Conservation (phyloP, 2,113 vertebrate species). For the Tupaia chinensis region DNA sequence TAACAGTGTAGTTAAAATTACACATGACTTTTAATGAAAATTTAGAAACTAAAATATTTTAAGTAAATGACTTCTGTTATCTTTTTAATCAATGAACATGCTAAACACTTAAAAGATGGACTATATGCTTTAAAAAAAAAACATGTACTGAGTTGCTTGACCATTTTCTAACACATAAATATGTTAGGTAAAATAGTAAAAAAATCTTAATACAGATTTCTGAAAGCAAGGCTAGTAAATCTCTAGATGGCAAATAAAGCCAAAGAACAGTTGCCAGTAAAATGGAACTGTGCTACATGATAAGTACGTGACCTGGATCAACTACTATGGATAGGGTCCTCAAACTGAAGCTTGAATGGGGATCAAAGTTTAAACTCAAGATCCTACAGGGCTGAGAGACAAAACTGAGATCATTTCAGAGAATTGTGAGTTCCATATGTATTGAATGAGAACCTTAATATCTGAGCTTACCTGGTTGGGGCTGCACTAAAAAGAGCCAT, state of each 20-base stretch:
- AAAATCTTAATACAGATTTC: background rate
- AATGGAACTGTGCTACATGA: background rate
- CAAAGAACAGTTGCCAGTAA: background rate
- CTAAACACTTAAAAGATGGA: slow-evolving; percentile 35
- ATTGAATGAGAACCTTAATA: slow-evolving; percentile 2
- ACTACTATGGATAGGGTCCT: background rate
- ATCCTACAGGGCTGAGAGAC: background rate
- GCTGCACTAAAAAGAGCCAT: background rate
- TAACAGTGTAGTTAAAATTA: background rate
- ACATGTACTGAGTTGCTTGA: background rate
- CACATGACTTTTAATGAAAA: slow-evolving; percentile 39
- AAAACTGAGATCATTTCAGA: background rate
- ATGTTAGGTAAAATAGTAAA: background rate
- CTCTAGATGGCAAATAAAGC: slow-evolving; percentile 3
- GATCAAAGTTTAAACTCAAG: background rate
- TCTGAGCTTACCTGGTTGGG: background rate
- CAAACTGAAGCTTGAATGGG: background rate
- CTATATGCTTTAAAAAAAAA: background rate
- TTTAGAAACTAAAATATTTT: slow-evolving; percentile 3
- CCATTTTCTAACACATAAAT: background rate
- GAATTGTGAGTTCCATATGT: background rate
- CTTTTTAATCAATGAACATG: background rate
- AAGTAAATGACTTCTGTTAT: slow-evolving; percentile 12
- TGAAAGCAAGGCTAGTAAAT: slow-evolving; percentile 10
- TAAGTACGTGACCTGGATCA: background rate